Percentiles rank a stretch among this genome's conserved stretches.
Conservation (phyloP, 23 tunicate species). For the Styela clava region DNA sequence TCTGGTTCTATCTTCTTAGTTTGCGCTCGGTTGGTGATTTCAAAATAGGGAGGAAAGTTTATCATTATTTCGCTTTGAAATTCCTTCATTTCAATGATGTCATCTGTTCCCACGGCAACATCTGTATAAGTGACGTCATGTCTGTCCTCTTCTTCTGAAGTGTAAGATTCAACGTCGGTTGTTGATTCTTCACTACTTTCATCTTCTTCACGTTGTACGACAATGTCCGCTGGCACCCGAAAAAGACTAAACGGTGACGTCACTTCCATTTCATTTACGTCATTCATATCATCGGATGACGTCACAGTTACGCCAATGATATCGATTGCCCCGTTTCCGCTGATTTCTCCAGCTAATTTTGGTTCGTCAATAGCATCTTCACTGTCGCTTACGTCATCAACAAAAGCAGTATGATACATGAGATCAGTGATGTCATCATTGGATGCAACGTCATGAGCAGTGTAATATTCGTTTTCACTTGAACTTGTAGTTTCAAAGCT, state of each 20-base stretch:
- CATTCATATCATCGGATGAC: background rate
- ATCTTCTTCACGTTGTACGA: background rate
- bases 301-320: constrained; percentile 5
- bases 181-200: constrained; percentile 2
- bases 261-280: background rate
- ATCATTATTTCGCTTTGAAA: constrained; percentile 36
- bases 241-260: constrained; percentile 9
- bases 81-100: background rate
- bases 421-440: constrained; percentile 22
- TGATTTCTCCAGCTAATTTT: constrained; percentile 1
- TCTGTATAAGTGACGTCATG: background rate
- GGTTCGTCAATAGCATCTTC: background rate
- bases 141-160: background rate
- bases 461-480: constrained; percentile 50
- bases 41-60: constrained; percentile 45
- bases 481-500: constrained; percentile 22
- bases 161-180: constrained; percentile 1
- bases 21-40: background rate
- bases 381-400: constrained; percentile 14
- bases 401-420: constrained; percentile 35
- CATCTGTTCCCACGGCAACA: constrained; percentile 9
- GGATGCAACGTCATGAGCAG: constrained; percentile 26
- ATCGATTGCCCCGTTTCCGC: background rate
- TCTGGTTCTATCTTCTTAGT: background rate
- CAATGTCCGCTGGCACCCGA: constrained; percentile 2